phyloP scores from a whole-genome alignment of 2,797 vertebrate genomes.

The Lutjanus campechanus region DNA sequence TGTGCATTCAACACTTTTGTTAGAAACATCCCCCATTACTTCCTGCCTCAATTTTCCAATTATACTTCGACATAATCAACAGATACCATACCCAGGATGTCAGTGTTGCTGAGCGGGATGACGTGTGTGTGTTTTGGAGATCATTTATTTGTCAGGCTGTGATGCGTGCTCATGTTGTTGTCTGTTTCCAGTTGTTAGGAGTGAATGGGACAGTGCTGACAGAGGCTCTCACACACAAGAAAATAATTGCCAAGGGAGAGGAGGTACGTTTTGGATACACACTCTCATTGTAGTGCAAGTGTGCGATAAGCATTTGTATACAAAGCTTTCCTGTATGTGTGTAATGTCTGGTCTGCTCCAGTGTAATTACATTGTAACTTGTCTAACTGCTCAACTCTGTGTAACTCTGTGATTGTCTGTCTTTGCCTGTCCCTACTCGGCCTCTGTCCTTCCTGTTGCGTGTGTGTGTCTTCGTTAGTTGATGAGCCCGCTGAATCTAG shows the following conservation, averaged over 20 bases:
- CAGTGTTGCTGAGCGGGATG: not conserved
- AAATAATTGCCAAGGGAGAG: slow-evolving; percentile 98
- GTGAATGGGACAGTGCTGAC: slow-evolving; percentile 90
- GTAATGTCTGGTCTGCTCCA: slow-evolving; percentile 55
- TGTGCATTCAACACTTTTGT: not conserved
- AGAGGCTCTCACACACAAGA: slow-evolving; percentile 95
- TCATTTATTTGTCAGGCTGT: not conserved
- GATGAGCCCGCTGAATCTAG: slow-evolving; percentile 95
- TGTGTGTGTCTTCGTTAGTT: slow-evolving; percentile 83
- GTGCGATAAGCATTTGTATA: slow-evolving; percentile 56
- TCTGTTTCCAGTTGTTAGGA: slow-evolving; percentile 89
- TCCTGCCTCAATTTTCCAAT: slow-evolving; percentile 5
- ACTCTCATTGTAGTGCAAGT: slow-evolving; percentile 26
- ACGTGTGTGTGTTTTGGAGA: not conserved
- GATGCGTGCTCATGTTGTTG: slow-evolving; percentile 33
- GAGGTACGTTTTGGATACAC: slow-evolving; percentile 86
- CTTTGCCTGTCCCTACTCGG: not conserved
- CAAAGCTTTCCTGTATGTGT: slow-evolving; percentile 61
- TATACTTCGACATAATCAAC: slow-evolving; percentile 5
- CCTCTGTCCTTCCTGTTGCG: slow-evolving; percentile 30
- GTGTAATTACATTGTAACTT: slow-evolving; percentile 33
- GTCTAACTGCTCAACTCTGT: slow-evolving; percentile 20
- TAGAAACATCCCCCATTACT: not conserved
- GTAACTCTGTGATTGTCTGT: slow-evolving; percentile 29
- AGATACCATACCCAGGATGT: not conserved